Evolutionary conservation across 2,888 invertebrate genomes (phyloP).

Genomic region (Apotomis betuletana): DNA sequence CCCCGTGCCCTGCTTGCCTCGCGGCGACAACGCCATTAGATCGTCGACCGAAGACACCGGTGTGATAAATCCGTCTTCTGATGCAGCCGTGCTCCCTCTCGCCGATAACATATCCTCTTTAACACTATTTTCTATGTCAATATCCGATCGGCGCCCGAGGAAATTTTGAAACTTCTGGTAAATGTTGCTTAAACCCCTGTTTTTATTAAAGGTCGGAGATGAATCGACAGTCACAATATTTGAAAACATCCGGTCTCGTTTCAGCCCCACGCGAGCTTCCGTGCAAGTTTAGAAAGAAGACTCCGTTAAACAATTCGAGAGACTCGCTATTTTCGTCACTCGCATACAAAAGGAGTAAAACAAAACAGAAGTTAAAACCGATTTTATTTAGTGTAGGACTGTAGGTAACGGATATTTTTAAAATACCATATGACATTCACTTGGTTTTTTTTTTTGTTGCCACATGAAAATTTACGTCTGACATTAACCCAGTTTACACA

Average conservation of each 20-base stretch:
- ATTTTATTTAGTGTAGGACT: slow-evolving; percentile 41
- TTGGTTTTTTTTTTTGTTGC: slow-evolving; percentile 20
- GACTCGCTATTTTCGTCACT: slow-evolving; percentile 45
- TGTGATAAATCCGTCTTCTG: slow-evolving; percentile 69
- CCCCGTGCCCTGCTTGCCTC: slow-evolving; percentile 52
- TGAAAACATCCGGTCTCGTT: slow-evolving; percentile 64
- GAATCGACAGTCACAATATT: slow-evolving; percentile 54
- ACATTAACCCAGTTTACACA: not conserved
- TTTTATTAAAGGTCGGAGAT: slow-evolving; percentile 54
- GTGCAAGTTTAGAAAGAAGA: slow-evolving; percentile 20
- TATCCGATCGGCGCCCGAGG: slow-evolving; percentile 53
- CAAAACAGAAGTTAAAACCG: slow-evolving; percentile 44
- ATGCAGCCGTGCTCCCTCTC: slow-evolving; percentile 56
- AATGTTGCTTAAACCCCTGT: slow-evolving; percentile 57
- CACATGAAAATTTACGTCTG: slow-evolving; percentile 10
- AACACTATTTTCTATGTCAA: slow-evolving; percentile 34
- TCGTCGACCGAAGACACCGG: slow-evolving; percentile 71
- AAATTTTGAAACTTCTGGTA: slow-evolving; percentile 63
- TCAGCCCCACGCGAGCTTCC: slow-evolving; percentile 28
- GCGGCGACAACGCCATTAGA: slow-evolving; percentile 72
- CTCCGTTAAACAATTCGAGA: slow-evolving; percentile 32
- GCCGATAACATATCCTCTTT: slow-evolving; percentile 62
- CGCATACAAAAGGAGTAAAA: slow-evolving; percentile 42
- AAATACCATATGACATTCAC: slow-evolving; percentile 38
- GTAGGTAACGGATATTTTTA: slow-evolving; percentile 43